Base-by-base conservation (phyloP, 2,113 vertebrate genomes). In the Marcusenius ussheri region DNA sequence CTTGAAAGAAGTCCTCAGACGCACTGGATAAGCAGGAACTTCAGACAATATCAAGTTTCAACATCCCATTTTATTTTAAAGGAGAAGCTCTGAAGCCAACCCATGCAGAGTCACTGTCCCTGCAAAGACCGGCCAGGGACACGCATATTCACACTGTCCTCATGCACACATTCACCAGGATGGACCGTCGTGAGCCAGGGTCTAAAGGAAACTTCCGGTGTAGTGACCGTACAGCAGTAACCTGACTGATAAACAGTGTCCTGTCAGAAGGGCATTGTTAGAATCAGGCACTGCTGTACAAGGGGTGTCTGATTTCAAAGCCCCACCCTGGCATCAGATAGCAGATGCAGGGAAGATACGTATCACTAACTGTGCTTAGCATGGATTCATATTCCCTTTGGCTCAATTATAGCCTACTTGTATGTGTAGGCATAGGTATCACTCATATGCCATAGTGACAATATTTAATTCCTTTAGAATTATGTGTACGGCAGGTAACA, bases 131-230 rank as follows among this genome's bases (percentile, higher is more conserved):
- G 31, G 1, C 56, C 1, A 15, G 89, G 5, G 90, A 92, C 0
- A 50, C 94, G 90, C 83, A 90, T 51, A 90, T 93, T 88, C 95
- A 95, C 89, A 92, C 90, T 90, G 93, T 91, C 0, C 95, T 95
- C 7, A 94, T 92, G 1, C 94, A 94, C 31, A 92, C 94, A 0
- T 96, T 39, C 31, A 77, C 31, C 31, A 35, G 96, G 35, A 24
- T 11, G 80, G 42, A 45, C 19, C 5, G 4, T 77, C 35, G 13
- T 77, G 77, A 45, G 90, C 4, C 93, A 95, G 0, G 94, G 94
- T 87, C 95, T 94, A 56, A 92, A 93, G 0, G 94, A 97, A 88
- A 49, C 45, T 6, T 96, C 94, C 89, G 47, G 31, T 96, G 95
- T n/a, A 70, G 10, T 70, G 62, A 70, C n/a, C 3, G 62, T 13